phyloP scores from a whole-genome alignment of 2,888 invertebrate genomes.

The Diachrysia chrysitis region DNA sequence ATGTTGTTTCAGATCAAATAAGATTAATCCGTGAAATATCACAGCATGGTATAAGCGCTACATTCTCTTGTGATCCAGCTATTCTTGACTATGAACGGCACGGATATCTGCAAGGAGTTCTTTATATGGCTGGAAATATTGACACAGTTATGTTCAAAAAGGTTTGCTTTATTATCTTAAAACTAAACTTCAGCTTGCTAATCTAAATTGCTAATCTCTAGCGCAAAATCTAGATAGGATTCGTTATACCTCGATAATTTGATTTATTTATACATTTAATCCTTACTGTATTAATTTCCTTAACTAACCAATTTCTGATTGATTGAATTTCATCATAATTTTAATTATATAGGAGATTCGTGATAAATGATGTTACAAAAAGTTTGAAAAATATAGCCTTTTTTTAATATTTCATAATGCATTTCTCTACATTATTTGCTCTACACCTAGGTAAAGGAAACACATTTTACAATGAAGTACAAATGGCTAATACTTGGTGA shows the following conservation, averaged over 20 bases:
- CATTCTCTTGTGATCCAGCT: conserved; percentile 66
- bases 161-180: no score
- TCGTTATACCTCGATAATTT: no score
- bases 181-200: not conserved
- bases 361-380: no score
- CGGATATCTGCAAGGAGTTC: conserved; percentile 71
- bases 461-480: conserved; percentile 70
- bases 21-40: conserved; percentile 69
- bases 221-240: no score
- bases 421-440: not conserved
- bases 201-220: no score
- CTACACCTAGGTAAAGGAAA: conserved; percentile 60
- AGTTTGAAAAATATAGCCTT: no score
- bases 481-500: conserved; percentile 76
- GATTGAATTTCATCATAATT: no score
- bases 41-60: conserved; percentile 63
- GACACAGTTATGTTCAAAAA: conserved; percentile 58
- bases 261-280: no score
- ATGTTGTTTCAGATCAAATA: conserved; percentile 65
- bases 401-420: no score
- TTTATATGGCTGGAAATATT: conserved; percentile 64
- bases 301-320: no score
- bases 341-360: no score
- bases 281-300: no score
- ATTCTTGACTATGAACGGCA: conserved; percentile 54